Base-by-base conservation (phyloP, 2,113 vertebrate genomes). In the Planiliza haematocheilus region DNA sequence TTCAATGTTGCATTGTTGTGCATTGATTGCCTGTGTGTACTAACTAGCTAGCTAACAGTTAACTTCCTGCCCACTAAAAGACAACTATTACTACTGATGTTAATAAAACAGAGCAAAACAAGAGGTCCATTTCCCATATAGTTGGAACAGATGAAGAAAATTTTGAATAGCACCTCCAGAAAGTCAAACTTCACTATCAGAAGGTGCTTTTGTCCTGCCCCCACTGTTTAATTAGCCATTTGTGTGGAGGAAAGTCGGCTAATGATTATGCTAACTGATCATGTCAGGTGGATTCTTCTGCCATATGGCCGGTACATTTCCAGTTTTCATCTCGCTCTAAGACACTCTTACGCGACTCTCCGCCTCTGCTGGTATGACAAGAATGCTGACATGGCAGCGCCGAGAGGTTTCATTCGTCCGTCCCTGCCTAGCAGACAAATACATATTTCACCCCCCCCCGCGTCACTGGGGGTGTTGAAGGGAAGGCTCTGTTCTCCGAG, bases 321-420 rank as follows among this genome's bases (percentile, higher is more conserved):
- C 45, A 73, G 18, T 36, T 60, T 60, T 24, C 21, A 20, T 41
- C 37, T 12, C 9, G 73, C 11, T 41, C 53, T 0, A 10, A 55
- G 43, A 57, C 30, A 1, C 18, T 36, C 34, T 18, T 56, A 61
- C 55, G 75, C 11, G 66, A 71, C 51, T 81, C 53, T 62, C 41
- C 86, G 88, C 84, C 89, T 85, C 30, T 86, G 51, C 74, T 88
- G 91, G 94, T 90, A 95, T 94, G 93, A 88, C 78, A 94, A 93
- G 95, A 97, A 97, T 99, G 95, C 93, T 93, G 90, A 89, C 91
- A 93, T 86, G 94, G 94, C 95, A 94, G 90, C 79, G 81, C 81
- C 49, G 14, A 65, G 74, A n/a, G 30, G 56, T 79, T 45, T 78
- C 45, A 89, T 91, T 86, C 88, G 87, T 59, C 43, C 0, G 7